Evolutionary conservation across 2,797 vertebrate species (phyloP).

Genomic region (Crenuchus spilurus): DNA sequence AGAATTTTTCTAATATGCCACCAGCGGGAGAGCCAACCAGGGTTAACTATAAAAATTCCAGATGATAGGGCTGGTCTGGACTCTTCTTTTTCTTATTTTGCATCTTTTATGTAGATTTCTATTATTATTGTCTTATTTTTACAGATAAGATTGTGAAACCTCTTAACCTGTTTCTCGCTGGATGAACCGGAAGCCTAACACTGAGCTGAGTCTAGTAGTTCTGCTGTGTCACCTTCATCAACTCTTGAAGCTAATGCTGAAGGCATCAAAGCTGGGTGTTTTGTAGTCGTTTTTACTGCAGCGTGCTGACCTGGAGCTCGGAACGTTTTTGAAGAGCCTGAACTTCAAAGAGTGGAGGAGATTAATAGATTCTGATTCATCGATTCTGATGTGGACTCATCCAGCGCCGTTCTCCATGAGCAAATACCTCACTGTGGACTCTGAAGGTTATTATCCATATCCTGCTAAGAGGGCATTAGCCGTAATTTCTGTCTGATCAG

Average conservation of each 20-base stretch:
- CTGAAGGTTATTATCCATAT: slow-evolving; percentile 29
- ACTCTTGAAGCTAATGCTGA: background rate
- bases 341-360: background rate
- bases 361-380: slow-evolving; percentile 20
- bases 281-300: background rate
- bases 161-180: background rate
- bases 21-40: no score
- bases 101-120: no score
- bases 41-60: no score
- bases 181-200: background rate
- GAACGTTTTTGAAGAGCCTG: background rate
- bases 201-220: background rate
- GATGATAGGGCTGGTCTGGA: no score
- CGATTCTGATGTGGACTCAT: slow-evolving; percentile 21
- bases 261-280: background rate
- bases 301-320: background rate
- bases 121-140: background rate
- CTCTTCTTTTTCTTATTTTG: no score
- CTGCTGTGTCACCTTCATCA: background rate
- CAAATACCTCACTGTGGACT: slow-evolving; percentile 1
- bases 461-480: slow-evolving; percentile 34
- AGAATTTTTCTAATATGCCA: no score
- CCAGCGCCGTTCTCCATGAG: slow-evolving; percentile 5
- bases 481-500: slow-evolving; percentile 32
- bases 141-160: background rate